Conservation (phyloP, 2,888 invertebrate genomes). For the Stenodema calcarata region DNA sequence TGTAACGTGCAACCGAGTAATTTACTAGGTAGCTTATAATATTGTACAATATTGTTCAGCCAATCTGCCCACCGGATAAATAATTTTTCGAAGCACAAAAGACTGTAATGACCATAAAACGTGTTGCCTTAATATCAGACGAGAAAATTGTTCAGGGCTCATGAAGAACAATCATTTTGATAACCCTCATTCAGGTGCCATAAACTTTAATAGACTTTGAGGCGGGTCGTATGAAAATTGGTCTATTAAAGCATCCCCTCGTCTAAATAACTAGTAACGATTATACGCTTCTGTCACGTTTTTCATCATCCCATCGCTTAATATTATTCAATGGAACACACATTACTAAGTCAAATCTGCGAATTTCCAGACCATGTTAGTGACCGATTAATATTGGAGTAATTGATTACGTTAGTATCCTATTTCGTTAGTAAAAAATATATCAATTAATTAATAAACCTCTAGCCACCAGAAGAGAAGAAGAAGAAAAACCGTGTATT, state of each 20-base stretch:
- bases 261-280: not conserved
- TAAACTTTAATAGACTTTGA: constrained; percentile 30
- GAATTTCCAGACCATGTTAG: too few relatives aligned
- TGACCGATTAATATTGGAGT: too few relatives aligned
- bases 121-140: not conserved
- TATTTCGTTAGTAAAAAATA: too few relatives aligned
- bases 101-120: not conserved
- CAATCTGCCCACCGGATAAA: not conserved
- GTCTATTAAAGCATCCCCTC: not conserved
- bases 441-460: too few relatives aligned
- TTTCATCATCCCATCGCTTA: not conserved
- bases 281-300: constrained; percentile 11
- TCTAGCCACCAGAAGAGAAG: too few relatives aligned
- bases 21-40: not conserved
- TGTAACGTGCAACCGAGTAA: too few relatives aligned
- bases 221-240: constrained; percentile 28
- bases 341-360: too few relatives aligned
- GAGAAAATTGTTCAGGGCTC: not conserved
- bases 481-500: too few relatives aligned
- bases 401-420: too few relatives aligned
- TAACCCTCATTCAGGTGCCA: constrained; percentile 26
- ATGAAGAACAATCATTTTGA: constrained; percentile 28
- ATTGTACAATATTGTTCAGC: not conserved
- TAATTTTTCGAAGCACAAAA: not conserved
- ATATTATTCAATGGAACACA: too few relatives aligned